Conservation (phyloP, 2,888 invertebrate species). For the Melieria omissa region DNA sequence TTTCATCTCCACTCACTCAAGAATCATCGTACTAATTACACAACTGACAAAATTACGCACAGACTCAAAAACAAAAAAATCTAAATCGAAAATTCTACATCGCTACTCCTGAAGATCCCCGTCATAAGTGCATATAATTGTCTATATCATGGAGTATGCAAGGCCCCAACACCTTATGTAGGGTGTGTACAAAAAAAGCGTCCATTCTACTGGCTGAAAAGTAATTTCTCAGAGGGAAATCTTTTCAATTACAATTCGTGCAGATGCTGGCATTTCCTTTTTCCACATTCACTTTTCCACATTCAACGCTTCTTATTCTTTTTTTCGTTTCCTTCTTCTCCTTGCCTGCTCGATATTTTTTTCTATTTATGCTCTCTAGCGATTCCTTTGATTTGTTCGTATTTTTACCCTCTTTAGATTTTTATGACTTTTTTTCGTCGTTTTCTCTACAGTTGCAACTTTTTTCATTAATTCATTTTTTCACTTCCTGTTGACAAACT, state of each 20-base stretch:
- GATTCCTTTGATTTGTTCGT: conserved; percentile 33
- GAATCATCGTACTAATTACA: too few relatives aligned
- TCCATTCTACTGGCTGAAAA: conserved; percentile 32
- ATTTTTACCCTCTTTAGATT: conserved; percentile 10
- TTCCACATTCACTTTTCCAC: conserved; percentile 33
- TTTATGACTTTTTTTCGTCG: conserved; percentile 38
- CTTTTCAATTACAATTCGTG: conserved; percentile 61
- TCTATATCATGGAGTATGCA: too few relatives aligned
- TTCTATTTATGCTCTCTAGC: conserved; percentile 30
- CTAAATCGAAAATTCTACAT: too few relatives aligned
- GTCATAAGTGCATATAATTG: too few relatives aligned
- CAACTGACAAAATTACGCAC: too few relatives aligned
- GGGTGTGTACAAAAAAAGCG: background rate
- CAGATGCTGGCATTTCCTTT: conserved; percentile 57
- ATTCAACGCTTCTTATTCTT: conserved; percentile 5
- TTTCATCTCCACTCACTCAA: too few relatives aligned
- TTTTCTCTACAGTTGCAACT: conserved; percentile 40
- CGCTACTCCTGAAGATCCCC: too few relatives aligned
- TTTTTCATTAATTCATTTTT: conserved; percentile 27
- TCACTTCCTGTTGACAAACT: conserved; percentile 46
- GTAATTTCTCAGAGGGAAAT: conserved; percentile 59
- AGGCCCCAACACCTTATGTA: too few relatives aligned
- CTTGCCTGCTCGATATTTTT: conserved; percentile 27
- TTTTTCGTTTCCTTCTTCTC: conserved; percentile 17
- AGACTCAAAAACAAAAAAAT: too few relatives aligned